Evolutionary conservation across 2,113 vertebrate species (phyloP).

Genomic region (Typhlomys cinereus): DNA sequence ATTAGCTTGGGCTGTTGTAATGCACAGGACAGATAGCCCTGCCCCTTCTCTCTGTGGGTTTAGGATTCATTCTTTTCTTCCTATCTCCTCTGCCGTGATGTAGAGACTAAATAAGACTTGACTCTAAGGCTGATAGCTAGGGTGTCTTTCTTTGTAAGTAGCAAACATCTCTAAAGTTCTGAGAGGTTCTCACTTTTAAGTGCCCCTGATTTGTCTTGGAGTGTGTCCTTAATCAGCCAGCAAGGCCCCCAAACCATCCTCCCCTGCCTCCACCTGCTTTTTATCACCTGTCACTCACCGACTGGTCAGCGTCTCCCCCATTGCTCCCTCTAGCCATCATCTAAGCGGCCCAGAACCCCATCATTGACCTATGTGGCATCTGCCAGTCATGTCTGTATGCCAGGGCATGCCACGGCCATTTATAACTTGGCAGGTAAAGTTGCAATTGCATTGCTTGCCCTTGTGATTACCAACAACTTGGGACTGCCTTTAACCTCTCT

Average conservation of each 20-base stretch:
- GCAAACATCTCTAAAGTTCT: not conserved
- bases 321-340: not conserved
- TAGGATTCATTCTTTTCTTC: not conserved
- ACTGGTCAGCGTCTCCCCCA: not conserved
- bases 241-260: not conserved
- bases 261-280: not conserved
- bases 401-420: not conserved
- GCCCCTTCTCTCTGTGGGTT: not conserved
- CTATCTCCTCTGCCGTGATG: not conserved
- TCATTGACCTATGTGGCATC: not conserved
- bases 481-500: not conserved
- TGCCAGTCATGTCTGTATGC: not conserved
- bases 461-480: not conserved
- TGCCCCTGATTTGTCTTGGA: not conserved
- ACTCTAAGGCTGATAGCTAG: not conserved
- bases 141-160: not conserved
- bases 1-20: not conserved
- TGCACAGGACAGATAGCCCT: not conserved
- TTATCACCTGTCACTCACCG: too few species aligned
- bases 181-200: not conserved
- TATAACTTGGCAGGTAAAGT: not conserved
- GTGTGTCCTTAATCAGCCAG: not conserved
- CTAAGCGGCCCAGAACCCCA: not conserved
- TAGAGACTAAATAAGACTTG: not conserved
- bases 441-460: not conserved